These are phyloP conservation scores for Drosophila punjabiensis DNA, from an alignment of 1,140 invertebrate species.

Conservation along the genomic window DNA sequence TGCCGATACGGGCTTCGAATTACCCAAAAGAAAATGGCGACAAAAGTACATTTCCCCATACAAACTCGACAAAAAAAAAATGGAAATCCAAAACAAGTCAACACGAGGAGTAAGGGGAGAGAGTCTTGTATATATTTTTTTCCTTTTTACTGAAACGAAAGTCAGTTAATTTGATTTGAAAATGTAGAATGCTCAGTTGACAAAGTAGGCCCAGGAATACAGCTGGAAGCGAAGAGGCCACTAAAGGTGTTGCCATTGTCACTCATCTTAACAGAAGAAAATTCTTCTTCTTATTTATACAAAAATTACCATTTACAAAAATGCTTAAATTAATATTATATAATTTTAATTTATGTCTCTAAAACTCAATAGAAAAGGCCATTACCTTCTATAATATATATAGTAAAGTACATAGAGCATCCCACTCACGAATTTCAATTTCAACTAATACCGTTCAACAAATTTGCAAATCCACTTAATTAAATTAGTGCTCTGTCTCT, in stretches of 20 bases:
- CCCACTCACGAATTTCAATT: conserved; percentile 10
- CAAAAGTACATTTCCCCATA: conserved; percentile 67
- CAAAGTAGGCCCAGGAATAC: conserved; percentile 24
- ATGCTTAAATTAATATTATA: no score
- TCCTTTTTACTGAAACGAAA: conserved; percentile 63
- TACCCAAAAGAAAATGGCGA: conserved; percentile 77
- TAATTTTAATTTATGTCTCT: no score
- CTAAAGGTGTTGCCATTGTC: conserved; percentile 67
- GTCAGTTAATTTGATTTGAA: conserved; percentile 77
- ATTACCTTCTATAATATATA: not conserved
- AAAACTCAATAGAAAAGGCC: not conserved
- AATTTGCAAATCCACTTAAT: conserved; percentile 50
- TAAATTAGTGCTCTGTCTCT: conserved; percentile 40
- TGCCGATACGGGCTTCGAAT: conserved; percentile 44
- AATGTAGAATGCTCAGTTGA: conserved; percentile 55
- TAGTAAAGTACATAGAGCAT: not conserved
- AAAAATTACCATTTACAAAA: not conserved
- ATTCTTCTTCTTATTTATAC: not conserved
- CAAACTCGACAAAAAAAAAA: conserved; percentile 46
- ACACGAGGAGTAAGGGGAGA: not conserved
- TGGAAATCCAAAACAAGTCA: conserved; percentile 7
- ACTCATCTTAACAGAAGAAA: not conserved
- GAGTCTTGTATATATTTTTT: not conserved
- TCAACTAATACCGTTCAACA: conserved; percentile 25
- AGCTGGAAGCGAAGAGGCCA: conserved; percentile 32